Percentiles rank a stretch among this genome's conserved stretches.
phyloP scores from a whole-genome alignment of 2,888 invertebrate species.

The Hybos culiciformis region DNA sequence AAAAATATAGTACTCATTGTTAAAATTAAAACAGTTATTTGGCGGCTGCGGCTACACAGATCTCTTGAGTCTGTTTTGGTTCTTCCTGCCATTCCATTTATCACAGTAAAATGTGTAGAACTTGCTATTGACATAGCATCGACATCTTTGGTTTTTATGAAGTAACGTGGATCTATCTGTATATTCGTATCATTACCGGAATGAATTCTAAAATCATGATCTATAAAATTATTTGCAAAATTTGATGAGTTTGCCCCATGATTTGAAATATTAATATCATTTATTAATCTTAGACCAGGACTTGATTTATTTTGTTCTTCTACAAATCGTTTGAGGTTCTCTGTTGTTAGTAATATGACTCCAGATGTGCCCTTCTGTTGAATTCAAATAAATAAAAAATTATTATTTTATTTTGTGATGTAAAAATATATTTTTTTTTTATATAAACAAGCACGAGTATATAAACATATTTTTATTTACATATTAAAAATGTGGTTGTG shows the following conservation, averaged over 20 bases:
- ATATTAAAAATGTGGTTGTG: not conserved
- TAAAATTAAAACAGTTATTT: constrained; percentile 67
- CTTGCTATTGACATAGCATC: constrained; percentile 67
- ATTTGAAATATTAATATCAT: not conserved
- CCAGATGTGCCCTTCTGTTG: constrained; percentile 67
- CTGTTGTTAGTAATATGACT: constrained; percentile 63
- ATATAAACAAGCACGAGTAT: not conserved
- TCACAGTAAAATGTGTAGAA: constrained; percentile 76
- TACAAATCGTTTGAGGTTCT: constrained; percentile 47
- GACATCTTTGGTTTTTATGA: constrained; percentile 38
- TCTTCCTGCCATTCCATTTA: constrained; percentile 58
- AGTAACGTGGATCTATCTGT: constrained; percentile 31
- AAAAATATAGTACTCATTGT: constrained; percentile 72
- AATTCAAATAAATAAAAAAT: constrained; percentile 2
- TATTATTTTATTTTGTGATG: no score
- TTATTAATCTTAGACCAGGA: not conserved
- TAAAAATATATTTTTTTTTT: not conserved
- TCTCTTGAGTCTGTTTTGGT: constrained; percentile 47
- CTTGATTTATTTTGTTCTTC: constrained; percentile 37
- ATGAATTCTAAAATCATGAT: not conserved
- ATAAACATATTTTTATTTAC: not conserved
- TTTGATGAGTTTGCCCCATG: not conserved
- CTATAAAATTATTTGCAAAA: not conserved
- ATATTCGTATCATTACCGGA: constrained; percentile 23
- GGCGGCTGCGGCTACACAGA: constrained; percentile 62